Evolutionary conservation across 92 coral and sea anemone species (phyloP), one percentile per base, ranked within the genome.

Genomic region (Micromussa lordhowensis): DNA sequence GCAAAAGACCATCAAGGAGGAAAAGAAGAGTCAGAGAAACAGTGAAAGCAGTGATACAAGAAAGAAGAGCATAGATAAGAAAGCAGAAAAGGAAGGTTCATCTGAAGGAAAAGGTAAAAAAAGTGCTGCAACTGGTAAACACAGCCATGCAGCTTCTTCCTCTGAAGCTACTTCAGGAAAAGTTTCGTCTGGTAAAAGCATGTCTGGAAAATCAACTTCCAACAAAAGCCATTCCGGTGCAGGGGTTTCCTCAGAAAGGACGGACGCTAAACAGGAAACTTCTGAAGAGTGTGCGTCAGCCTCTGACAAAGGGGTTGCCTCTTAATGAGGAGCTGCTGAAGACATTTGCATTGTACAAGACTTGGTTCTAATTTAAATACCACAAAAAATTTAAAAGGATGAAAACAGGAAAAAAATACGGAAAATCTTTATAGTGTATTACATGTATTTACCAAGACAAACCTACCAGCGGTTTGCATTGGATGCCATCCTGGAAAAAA

Each of bases 301-400:
- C 28, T 26, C 75, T 61, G 84, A 10, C 35, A 51, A 77, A 77
- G 48, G 21, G 22, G 76, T 40, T 0, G 26, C n/a, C 81, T 21
- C 88, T 5, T 72, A 49, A 55, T 40, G 55, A 40, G 63, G 2
- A 57, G 22, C 28, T 3, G 18, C 10, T 4, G 19, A 78, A 77
- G 69, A 69, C 51, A 24, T 55, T 34, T 55, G 82, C 28, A 73
- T 59, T 75, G n/a, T 36, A 31, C 32, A 22, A 35, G 80, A 84
- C 80, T 79, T 48, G 54, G 48, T 66, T 49, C 75, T 21, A 30
- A 69, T 70, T 64, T 87, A 66, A 24, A 31, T 79, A 68, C 58
- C 19, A 49, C 15, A 87, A 80, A 86, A 86, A 68, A 70, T 69
- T 80, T 24, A 84, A 84, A 84, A 57, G 81, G 58, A 30, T 49